Evolutionary conservation across 2,113 vertebrate species (phyloP).

Genomic region (Speoplatyrhinus poulsoni): DNA sequence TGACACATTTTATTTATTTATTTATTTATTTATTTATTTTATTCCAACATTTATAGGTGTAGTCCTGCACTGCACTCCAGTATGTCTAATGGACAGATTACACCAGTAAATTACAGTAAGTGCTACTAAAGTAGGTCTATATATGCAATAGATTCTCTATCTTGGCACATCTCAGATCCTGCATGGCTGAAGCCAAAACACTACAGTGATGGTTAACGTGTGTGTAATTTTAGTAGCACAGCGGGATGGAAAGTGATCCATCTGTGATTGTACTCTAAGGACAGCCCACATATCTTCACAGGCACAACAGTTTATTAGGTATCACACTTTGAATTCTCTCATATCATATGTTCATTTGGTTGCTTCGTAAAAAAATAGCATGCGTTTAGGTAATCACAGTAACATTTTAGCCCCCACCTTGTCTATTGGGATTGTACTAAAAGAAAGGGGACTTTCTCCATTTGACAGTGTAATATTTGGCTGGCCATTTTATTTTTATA

Average conservation of each 20-base stretch:
- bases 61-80: not conserved
- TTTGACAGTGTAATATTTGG: too few relatives aligned
- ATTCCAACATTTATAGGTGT: slow-evolving; percentile 9
- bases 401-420: too few relatives aligned
- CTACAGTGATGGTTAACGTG: slow-evolving; percentile 39
- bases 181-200: slow-evolving; percentile 37
- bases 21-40: too few relatives aligned
- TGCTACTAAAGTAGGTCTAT: not conserved
- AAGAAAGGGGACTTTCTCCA: too few relatives aligned
- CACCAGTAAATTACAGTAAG: slow-evolving; percentile 6
- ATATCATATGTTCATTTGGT: slow-evolving; percentile 50
- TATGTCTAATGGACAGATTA: slow-evolving; percentile 26
- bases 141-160: not conserved
- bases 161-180: slow-evolving; percentile 7
- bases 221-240: slow-evolving; percentile 39
- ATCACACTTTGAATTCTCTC: slow-evolving; percentile 59
- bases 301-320: slow-evolving; percentile 53
- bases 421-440: too few relatives aligned
- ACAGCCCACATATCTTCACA: slow-evolving; percentile 55
- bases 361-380: slow-evolving; percentile 39
- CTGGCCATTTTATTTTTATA: too few relatives aligned
- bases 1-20: slow-evolving; percentile 41
- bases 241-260: slow-evolving; percentile 37
- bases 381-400: not conserved
- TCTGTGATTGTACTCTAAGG: slow-evolving; percentile 52